Base-by-base conservation (phyloP, 2,113 vertebrate genomes). In the Solea solea region DNA sequence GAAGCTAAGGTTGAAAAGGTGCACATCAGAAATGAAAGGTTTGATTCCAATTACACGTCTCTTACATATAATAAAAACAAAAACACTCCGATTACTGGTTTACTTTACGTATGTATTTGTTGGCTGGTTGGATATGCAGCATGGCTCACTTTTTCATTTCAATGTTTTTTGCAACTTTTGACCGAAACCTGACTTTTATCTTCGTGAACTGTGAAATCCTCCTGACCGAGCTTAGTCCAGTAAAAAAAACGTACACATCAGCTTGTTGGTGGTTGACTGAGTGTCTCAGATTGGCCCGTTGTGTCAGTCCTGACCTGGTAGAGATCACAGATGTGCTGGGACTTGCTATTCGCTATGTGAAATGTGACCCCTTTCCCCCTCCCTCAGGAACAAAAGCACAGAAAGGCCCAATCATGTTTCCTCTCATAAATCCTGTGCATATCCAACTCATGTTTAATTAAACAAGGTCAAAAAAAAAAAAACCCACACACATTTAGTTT, bases 331-430 rank as follows among this genome's bases (percentile, higher is more conserved):
- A 80, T 78, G 70, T 81, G 78, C 64, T 76, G 48, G 11, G 54
- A 80, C 75, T 50, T 61, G 72, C 7, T 72, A 42, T 61, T 25
- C 61, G 61, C 70, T 41, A 21, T 49, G 52, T 73, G 69, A 76
- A 76, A 79, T 54, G 27, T 54, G 70, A 80, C 41, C 70, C 25
- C 14, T 50, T 21, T 14, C 53, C 10, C 4, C 8, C 7, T 49
- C 41, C 61, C 34, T 10, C 27, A 62, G 53, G 46, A 11, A n/a
- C 39, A 15, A 40, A 39, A n/a, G 8, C 51, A 42, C n/a, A n/a
- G 54, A 21, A 56, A 48, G 34, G 10, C 3, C 14, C 9, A 48
- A n/a, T 25, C 34, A 27, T 15, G 16, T 46, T 13, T 11, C 34
- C 9, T 15, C n/a, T 39, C 40, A 1, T 0, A 55, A 72, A 58